Conservation (phyloP, 2,888 invertebrate genomes). For the Megastigmus dorsalis region DNA sequence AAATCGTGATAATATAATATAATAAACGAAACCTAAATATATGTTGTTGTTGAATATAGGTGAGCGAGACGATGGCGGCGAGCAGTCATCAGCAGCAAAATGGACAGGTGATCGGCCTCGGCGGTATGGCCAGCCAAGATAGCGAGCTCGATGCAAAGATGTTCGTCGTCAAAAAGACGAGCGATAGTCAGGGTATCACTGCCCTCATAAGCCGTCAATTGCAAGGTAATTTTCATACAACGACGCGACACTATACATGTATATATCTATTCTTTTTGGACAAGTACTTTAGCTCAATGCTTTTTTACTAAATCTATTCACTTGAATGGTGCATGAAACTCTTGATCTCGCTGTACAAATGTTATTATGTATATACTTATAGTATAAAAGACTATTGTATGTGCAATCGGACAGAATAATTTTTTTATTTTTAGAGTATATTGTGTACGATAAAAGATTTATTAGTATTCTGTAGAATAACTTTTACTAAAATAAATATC, state of each 20-base stretch:
- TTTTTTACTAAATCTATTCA: not conserved
- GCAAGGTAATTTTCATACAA: slow-evolving; percentile 78
- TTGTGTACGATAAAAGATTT: too few relatives aligned
- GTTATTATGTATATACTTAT: not conserved
- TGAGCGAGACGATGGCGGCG: slow-evolving; percentile 87
- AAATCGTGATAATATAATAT: too few relatives aligned
- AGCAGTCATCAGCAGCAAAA: slow-evolving; percentile 82
- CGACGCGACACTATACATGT: slow-evolving; percentile 3
- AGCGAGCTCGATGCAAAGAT: slow-evolving; percentile 84
- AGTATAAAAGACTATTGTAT: not conserved
- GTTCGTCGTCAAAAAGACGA: slow-evolving; percentile 83
- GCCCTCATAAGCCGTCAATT: slow-evolving; percentile 85
- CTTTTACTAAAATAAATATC: too few relatives aligned
- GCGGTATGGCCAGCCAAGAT: slow-evolving; percentile 65
- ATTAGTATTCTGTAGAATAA: too few relatives aligned
- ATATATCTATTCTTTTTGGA: not conserved
- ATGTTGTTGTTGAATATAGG: slow-evolving; percentile 78
- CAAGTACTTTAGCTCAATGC: not conserved
- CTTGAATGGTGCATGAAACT: slow-evolving; percentile 28
- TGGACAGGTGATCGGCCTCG: slow-evolving; percentile 77
- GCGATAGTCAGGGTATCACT: slow-evolving; percentile 86
- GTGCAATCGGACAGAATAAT: not conserved
- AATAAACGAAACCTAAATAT: too few relatives aligned
- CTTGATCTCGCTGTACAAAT: slow-evolving; percentile 4
- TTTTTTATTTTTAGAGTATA: too few relatives aligned